Evolutionary conservation across 2,888 invertebrate species (phyloP), one percentile per base, ranked within the genome.

Genomic region (Emesis russula): DNA sequence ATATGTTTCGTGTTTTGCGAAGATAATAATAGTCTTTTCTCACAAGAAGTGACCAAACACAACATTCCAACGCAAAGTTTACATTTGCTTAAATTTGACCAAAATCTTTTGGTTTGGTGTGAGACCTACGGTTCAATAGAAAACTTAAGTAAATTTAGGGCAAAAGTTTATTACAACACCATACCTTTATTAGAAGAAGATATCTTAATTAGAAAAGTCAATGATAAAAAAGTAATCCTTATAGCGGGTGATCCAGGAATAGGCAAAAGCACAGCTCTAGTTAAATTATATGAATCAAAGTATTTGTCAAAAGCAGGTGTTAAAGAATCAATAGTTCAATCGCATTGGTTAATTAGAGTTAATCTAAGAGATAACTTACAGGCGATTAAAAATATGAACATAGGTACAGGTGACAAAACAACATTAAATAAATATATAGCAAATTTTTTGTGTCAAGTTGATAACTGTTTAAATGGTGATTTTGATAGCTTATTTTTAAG

Each of bases 321-420:
- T 44, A 31, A 2, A 75, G n/a, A 48, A 25, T 41, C 75, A 7
- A 41, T 75, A 18, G n/a, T 4, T 18, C 18, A 38, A 18, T 75
- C 75, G 48, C 75, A 75, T 75, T 75, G 31, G 75, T 18, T 75
- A 13, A 48, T 75, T 75, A 75, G 41, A 75, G n/a, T 75, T n/a
- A 75, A 75, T 48, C 13, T 75, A 6, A 75, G 25, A 31, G 48
- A 75, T 31, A 18, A 75, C 25, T 48, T 75, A 53, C 44, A 75
- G 18, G 18, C 31, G 15, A 44, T 75, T 18, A 75, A 33, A 48
- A 13, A 48, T 48, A 48, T 75, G 9, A 33, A 53, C 25, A 44
- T 75, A 15, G 48, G 4, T 13, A 25, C 15, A 25, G 25, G 13
- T 31, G 15, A 48, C 44, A 11, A 48, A 25, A 31, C 9, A 53